Percentiles rank a stretch among this genome's conserved stretches.
Evolutionary conservation across 2,113 vertebrate genomes (phyloP).

Genomic region (Lathamus discolor): DNA sequence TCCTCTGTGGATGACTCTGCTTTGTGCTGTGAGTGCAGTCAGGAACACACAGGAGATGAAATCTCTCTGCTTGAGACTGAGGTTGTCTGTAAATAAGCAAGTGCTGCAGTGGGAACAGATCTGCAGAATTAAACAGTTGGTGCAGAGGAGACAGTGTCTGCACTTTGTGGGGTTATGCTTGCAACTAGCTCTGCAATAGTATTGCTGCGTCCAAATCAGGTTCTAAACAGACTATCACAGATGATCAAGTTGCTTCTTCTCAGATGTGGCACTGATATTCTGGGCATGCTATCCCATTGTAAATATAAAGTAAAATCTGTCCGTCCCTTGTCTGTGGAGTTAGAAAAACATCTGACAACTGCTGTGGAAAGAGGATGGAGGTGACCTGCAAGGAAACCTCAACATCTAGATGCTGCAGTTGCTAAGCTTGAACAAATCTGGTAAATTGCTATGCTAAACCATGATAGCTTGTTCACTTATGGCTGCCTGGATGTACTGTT

Average conservation of each 20-base stretch:
- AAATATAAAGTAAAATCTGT: not conserved
- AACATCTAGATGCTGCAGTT: not conserved
- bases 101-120: not conserved
- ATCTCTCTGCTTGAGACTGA: not conserved
- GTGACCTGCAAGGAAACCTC: not conserved
- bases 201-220: not conserved
- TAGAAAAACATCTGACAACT: not conserved
- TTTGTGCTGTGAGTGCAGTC: not conserved
- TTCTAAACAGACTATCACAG: not conserved
- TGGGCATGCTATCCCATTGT: not conserved
- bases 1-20: not conserved
- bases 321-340: not conserved
- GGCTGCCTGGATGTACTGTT: not conserved
- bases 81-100: not conserved
- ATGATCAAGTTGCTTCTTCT: not conserved
- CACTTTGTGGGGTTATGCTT: not conserved
- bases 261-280: not conserved
- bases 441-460: not conserved
- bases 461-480: not conserved
- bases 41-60: not conserved
- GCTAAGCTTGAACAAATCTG: not conserved
- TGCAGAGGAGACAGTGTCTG: not conserved
- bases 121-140: not conserved
- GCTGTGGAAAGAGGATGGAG: not conserved
- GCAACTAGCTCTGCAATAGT: not conserved